Evolutionary conservation across 2,113 vertebrate species (phyloP), one percentile per base, ranked within the genome.

Genomic region (Pangasianodon gigas): DNA sequence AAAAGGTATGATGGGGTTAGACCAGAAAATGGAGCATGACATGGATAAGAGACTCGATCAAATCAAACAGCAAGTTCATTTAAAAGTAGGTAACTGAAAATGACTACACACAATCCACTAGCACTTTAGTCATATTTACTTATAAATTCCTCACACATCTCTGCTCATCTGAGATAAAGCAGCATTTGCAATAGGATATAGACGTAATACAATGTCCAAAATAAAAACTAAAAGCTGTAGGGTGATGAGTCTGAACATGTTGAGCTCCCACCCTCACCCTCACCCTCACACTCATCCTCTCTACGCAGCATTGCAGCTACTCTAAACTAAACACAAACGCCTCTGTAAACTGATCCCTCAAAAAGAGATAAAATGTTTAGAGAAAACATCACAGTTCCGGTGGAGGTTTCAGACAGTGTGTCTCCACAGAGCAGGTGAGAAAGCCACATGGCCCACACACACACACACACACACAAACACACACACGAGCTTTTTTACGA

Each of bases 381-480:
- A 87, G 90, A 93, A 90, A 89, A 74, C 11, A 90, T 91, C 89
- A 88, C 26, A 6, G 86, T 75, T 89, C 92, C 75, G 89, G 56
- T 8, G 37, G 44, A 86, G 86, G 85, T 86, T 9, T 91, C 85
- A 92, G 92, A 94, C 92, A 91, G 37, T 19, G 46, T 60, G 91
- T 93, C 93, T 94, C 91, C 89, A 91, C 67, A 85, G 88, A 89
- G 87, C 87, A 90, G 90, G 90, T 90, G 92, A 88, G 80, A 88
- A 87, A 77, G 58, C 88, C 84, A 90, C 86, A 84, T 90, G 71
- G 90, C 80, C 51, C 82, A 65, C 83, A 52, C 83, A 77, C 88
- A 77, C 52, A 51, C 54, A 51, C 62, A n/a, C n/a, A 83, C 89
- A 89, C 56, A 74, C 41, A 54, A 48, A 46, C 48, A 58, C 88